Conservation (phyloP, 2,797 vertebrate genomes). For the Pygocentrus nattereri region DNA sequence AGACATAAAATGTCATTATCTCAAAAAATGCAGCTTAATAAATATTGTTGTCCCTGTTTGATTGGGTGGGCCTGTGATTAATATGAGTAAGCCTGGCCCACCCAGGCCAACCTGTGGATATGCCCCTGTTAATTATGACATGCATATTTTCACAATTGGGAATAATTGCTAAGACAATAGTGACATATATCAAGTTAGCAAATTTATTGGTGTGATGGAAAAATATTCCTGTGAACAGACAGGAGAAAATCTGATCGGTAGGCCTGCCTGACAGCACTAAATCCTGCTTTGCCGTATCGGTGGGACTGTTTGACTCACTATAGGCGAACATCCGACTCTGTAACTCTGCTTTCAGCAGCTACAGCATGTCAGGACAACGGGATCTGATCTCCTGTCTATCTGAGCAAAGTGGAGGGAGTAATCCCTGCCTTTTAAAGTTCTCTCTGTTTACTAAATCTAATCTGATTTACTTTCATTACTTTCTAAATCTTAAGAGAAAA, state of each 20-base stretch:
- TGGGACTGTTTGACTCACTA: background rate
- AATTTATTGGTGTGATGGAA: no score
- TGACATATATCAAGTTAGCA: no score
- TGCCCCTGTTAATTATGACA: no score
- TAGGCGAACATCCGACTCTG: background rate
- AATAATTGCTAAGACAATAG: no score
- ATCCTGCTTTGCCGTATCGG: background rate
- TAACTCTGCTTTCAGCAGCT: background rate
- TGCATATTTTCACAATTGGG: no score
- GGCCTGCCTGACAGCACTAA: background rate
- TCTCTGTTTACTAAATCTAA: background rate
- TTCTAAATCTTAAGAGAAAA: background rate
- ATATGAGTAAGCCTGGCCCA: no score
- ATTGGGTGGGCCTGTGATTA: no score
- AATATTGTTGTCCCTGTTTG: no score
- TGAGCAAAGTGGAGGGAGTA: conserved; percentile 8
- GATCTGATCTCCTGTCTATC: background rate
- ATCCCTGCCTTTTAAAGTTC: background rate
- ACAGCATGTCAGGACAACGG: background rate
- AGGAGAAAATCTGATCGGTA: background rate
- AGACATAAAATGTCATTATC: no score
- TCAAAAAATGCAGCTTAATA: no score
- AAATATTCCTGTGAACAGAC: background rate
- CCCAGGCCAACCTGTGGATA: no score
- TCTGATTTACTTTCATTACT: conserved; percentile 4